Conservation (phyloP, 1,140 invertebrate species). For the Maniola jurtina region DNA sequence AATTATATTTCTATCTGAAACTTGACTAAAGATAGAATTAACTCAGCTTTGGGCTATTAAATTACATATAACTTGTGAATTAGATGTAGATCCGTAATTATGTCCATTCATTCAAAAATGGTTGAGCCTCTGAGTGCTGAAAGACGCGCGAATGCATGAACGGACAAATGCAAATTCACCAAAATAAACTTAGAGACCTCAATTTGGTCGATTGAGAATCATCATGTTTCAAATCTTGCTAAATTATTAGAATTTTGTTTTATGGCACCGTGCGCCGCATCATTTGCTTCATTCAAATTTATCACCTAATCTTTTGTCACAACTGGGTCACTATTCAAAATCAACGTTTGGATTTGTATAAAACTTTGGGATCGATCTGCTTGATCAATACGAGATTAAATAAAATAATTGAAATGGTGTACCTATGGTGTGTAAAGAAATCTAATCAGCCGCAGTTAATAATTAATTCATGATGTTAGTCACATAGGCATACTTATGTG, state of each 20-base stretch:
- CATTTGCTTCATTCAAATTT: neutral
- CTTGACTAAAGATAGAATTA: too few species aligned
- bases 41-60: too few species aligned
- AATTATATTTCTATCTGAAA: too few species aligned
- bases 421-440: neutral
- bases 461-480: conserved; percentile 11
- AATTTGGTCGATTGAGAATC: too few species aligned
- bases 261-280: neutral
- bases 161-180: too few species aligned
- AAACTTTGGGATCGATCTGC: neutral
- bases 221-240: neutral
- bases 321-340: neutral
- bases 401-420: neutral
- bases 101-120: too few species aligned
- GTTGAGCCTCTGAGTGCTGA: too few species aligned
- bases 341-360: neutral
- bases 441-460: neutral
- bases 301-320: neutral
- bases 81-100: too few species aligned
- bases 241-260: neutral
- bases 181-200: too few species aligned
- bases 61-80: too few species aligned
- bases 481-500: conserved; percentile 1
- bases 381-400: neutral
- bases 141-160: too few species aligned